A percentile compares a stretch with the other conserved stretches of the same genome.
phyloP scores from a whole-genome alignment of 2,797 vertebrate genomes.

The Lophura swinhoii region DNA sequence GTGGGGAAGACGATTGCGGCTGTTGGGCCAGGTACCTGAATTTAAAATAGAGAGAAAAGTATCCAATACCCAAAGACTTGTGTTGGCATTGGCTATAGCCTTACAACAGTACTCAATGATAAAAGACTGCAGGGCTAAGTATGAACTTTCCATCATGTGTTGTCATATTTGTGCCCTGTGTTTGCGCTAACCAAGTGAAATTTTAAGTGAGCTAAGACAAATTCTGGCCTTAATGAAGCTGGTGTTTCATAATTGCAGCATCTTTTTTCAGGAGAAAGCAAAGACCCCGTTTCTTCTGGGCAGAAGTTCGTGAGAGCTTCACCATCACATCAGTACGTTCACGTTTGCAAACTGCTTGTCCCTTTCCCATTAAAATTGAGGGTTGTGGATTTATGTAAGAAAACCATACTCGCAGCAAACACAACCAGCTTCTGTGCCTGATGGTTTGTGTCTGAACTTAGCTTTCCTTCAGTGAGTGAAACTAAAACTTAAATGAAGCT shows the following conservation, averaged over 20 bases:
- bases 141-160: neutral
- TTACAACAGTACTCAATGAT: neutral
- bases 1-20: neutral
- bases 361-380: neutral
- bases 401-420: neutral
- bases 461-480: neutral
- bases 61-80: neutral
- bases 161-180: neutral
- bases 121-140: neutral
- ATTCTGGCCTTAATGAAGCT: neutral
- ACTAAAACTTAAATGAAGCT: neutral
- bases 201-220: neutral
- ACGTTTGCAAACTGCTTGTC: neutral
- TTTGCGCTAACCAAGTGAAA: neutral
- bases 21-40: neutral
- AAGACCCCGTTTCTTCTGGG: neutral
- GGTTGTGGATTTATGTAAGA: neutral
- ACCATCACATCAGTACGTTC: fast-evolving
- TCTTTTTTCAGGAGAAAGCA: fast-evolving
- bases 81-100: neutral
- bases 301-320: neutral
- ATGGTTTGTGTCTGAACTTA: neutral
- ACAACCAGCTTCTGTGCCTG: fast-evolving
- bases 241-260: neutral
- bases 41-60: neutral